Conservation (phyloP, 2,888 invertebrate genomes). For the Camptogramma bilineatum region DNA sequence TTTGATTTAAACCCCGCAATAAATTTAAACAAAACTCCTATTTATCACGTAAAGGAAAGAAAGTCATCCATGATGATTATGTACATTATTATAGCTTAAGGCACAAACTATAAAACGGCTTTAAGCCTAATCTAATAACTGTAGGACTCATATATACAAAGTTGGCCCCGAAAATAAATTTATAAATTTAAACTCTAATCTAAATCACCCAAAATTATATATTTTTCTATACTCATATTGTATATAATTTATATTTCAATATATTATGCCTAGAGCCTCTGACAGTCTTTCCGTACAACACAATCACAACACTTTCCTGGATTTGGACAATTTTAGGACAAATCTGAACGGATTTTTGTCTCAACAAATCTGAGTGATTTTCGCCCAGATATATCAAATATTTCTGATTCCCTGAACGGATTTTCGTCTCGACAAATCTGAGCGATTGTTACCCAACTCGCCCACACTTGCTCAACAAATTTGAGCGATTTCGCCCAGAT, state of each 20-base stretch:
- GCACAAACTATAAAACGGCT: conserved; percentile 77
- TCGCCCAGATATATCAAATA: no score
- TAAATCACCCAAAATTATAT: conserved; percentile 48
- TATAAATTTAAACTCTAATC: conserved; percentile 45
- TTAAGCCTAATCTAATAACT: conserved; percentile 62
- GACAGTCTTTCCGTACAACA: conserved; percentile 74
- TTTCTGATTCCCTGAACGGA: no score
- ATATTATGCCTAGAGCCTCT: conserved; percentile 70
- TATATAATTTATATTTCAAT: conserved; percentile 46
- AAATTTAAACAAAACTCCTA: conserved; percentile 51
- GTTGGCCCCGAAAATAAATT: conserved; percentile 74
- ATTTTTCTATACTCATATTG: conserved; percentile 48
- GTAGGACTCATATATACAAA: conserved; percentile 66
- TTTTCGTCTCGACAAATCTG: neutral
- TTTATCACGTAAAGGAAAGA: conserved; percentile 70
- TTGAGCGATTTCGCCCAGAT: neutral
- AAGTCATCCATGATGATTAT: conserved; percentile 79
- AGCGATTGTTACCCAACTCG: neutral
- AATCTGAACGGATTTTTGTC: conserved; percentile 26
- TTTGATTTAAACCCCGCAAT: conserved; percentile 51
- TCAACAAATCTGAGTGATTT: neutral
- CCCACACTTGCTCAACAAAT: no score
- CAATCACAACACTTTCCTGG: conserved; percentile 67
- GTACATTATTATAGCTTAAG: conserved; percentile 68
- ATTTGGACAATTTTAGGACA: conserved; percentile 49